Base-by-base conservation (phyloP, 2,113 vertebrate species). In the Amia ocellicauda region DNA sequence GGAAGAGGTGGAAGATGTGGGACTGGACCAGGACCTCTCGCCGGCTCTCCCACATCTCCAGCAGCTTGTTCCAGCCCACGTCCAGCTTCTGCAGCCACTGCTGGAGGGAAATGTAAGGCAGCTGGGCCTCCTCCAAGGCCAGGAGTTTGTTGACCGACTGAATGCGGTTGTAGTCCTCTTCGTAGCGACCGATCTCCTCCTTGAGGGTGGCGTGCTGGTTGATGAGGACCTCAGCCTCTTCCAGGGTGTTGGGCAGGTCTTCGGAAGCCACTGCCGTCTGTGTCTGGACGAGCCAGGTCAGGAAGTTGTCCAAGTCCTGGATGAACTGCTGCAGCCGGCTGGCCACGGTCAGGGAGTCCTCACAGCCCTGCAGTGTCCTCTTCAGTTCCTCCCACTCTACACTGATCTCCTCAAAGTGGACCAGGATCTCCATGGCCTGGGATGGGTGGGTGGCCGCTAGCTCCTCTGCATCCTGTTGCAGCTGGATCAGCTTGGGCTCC, bases 1-100 rank as follows among this genome's bases (percentile, higher is more conserved):
- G 79, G 76, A 99, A 99, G 47, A 98, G 90, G 13, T 96, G 93
- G 78, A 94, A 97, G 76, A 94, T 82, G 67, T 99, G 96, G 0
- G 94, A 83, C 75, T 97, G 93, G 4, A 93, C 93, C 73, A 99
- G 80, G 2, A 90, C 82, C 4, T 94, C 93, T 4, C 94, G 76
- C 7, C 95, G 73, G 24, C 55, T 77, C 70, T 97, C 94, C 96
- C 96, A 98, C 89, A 95, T 89, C 81, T 91, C 88, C 42, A 95
- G 85, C 47, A 98, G 83, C 67, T 98, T 93, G 69, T 89, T 93
- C 96, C 96, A 98, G 19, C 96, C 96, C 0, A 94, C 87, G 0
- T 97, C 93, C 13, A 98, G 54, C 80, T 97, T 95, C 64, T 96
- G 94, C 36, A 99, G 76, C 96, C 96, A 98, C 82, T 93, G 90